Evolutionary conservation across 2,797 vertebrate genomes (phyloP), one percentile per base, ranked within the genome.

Genomic region (Lophotriccus pileatus): DNA sequence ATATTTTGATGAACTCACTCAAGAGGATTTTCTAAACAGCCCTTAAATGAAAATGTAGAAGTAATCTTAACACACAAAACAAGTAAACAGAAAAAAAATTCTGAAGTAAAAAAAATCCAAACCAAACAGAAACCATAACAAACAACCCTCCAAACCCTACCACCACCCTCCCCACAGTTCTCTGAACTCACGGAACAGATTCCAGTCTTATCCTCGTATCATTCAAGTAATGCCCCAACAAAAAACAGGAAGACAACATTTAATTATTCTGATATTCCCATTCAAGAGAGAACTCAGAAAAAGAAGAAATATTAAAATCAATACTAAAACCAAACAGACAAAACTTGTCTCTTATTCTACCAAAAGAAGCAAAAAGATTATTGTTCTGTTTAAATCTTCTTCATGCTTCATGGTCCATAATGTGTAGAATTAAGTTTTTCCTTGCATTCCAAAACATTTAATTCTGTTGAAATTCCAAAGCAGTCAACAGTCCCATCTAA

Each of bases 381-480:
- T 50, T 68, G 7, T 39, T 88, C n/a, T 86, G 16, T 77, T 84
- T 39, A 75, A 78, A 10, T 69, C 8, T 66, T 76, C 43, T 81
- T 93, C 70, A 84, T 44, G 41, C n/a, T 95, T 84, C 84, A 60
- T 6, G 14, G 77, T 79, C 47, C 66, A 19, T 59, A 76, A 74
- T 7, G 59, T 0, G 0, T 28, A 73, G 25, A 92, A 90, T 56
- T 47, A 58, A 66, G 6, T 24, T 87, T 85, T 94, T 55, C 39
- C 28, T 83, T 89, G 73, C 67, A 75, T 92, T 87, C 52, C 41
- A 93, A 80, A 77, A 81, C 10, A 43, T n/a, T 44, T 23, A 0
- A 55, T 89, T 66, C 30, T 75, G 89, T 62, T 39, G 27, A 95
- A 59, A 93, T 92, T 90, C 46, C 81, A 87, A 76, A 34, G 44